Evolutionary conservation across 2,888 invertebrate genomes (phyloP).

Genomic region (Drosophila subsilvestris): DNA sequence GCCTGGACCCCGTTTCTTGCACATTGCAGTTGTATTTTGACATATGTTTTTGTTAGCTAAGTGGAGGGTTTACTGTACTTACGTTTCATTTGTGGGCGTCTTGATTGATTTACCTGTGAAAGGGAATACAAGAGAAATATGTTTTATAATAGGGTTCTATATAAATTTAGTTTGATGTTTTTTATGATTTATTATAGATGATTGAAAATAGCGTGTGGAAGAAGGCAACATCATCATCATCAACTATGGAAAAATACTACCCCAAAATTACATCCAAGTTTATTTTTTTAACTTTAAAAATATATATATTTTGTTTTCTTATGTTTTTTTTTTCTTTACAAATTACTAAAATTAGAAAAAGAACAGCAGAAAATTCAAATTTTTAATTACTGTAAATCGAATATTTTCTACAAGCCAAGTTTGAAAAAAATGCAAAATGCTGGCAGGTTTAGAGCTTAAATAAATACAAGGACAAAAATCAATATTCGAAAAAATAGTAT

Average conservation of each 20-base stretch:
- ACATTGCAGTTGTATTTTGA: constrained; percentile 59
- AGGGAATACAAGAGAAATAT: constrained; percentile 4
- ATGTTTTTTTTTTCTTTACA: constrained; percentile 53
- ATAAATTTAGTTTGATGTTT: background rate
- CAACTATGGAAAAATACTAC: background rate
- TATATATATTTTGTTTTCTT: constrained; percentile 26
- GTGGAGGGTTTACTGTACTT: constrained; percentile 65
- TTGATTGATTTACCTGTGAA: constrained; percentile 82
- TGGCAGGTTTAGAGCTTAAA: constrained; percentile 71
- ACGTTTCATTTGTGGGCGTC: constrained; percentile 83
- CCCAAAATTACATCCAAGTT: constrained; percentile 9
- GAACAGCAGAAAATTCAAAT: constrained; percentile 43
- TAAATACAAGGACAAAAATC: constrained; percentile 48
- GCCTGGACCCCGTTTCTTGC: constrained; percentile 24
- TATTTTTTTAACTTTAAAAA: constrained; percentile 44
- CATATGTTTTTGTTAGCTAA: constrained; percentile 28
- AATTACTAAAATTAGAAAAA: constrained; percentile 63
- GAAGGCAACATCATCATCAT: background rate
- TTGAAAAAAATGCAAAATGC: constrained; percentile 61
- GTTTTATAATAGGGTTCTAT: background rate
- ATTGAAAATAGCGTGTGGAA: background rate
- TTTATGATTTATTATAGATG: constrained; percentile 16
- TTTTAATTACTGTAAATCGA: constrained; percentile 48
- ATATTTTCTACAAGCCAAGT: constrained; percentile 51
- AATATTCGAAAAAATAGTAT: constrained; percentile 51